Evolutionary conservation across 2,113 vertebrate species (phyloP).

Genomic region (Poecilia latipinna): DNA sequence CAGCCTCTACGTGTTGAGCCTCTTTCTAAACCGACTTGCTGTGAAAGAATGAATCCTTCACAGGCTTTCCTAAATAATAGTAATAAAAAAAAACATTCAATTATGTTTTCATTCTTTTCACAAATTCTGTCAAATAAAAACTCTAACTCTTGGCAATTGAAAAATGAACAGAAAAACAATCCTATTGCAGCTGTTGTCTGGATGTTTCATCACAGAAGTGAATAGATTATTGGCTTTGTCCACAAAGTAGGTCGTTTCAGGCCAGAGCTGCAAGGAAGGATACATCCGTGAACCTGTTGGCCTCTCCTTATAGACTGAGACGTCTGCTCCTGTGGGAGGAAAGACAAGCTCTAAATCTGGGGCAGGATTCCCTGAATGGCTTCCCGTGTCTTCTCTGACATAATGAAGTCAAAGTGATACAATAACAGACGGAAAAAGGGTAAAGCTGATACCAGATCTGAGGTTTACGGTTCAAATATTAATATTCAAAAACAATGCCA

Average conservation of each 20-base stretch:
- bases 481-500: background rate
- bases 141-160: slow-evolving; percentile 30
- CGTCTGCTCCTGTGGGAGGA: slow-evolving; percentile 30
- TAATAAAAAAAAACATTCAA: too few species aligned
- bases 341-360: slow-evolving; percentile 25
- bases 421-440: background rate
- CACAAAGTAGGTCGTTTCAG: slow-evolving; percentile 53
- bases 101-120: too few species aligned
- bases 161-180: background rate
- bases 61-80: background rate
- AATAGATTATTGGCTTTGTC: slow-evolving; percentile 36
- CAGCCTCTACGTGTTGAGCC: slow-evolving; percentile 4
- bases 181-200: slow-evolving; percentile 11
- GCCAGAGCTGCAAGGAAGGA: slow-evolving; percentile 34
- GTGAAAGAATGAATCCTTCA: slow-evolving; percentile 4
- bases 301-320: slow-evolving; percentile 40
- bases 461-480: slow-evolving; percentile 10
- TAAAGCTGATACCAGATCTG: slow-evolving; percentile 4
- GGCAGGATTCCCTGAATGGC: slow-evolving; percentile 58
- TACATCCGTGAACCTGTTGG: slow-evolving; percentile 61
- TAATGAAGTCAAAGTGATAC: slow-evolving; percentile 17
- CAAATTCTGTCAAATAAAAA: slow-evolving; percentile 1
- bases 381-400: slow-evolving; percentile 9
- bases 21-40: background rate
- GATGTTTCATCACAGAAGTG: slow-evolving; percentile 29